These are phyloP conservation scores for Conchocele bisecta DNA, from an alignment of 2,888 invertebrate genomes.

Conservation along the genomic window DNA sequence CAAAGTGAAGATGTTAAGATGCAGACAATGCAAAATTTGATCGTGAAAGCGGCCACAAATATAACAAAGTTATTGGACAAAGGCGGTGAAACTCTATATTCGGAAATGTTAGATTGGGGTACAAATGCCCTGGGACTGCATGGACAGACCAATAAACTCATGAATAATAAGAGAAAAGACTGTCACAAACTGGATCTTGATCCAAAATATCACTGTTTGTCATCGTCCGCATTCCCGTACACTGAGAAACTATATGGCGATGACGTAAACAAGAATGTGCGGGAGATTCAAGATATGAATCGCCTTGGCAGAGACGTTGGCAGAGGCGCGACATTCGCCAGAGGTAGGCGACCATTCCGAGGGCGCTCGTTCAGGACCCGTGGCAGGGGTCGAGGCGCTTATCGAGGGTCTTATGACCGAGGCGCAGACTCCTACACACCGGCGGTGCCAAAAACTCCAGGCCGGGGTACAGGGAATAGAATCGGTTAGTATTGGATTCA, in stretches of 20 bases:
- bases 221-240: conserved; percentile 17
- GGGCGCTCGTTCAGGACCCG: no score
- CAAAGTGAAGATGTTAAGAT: conserved; percentile 6
- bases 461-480: no score
- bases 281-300: conserved; percentile 16
- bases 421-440: no score
- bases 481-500: conserved; percentile 11
- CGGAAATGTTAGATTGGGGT: conserved; percentile 1
- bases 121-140: conserved; percentile 14
- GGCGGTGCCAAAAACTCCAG: no score
- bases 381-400: no score
- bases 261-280: conserved; percentile 8
- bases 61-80: conserved; percentile 14
- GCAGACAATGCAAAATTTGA: conserved; percentile 7
- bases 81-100: neutral
- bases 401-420: no score
- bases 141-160: neutral
- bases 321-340: no score
- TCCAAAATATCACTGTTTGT: conserved; percentile 13
- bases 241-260: conserved; percentile 15
- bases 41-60: conserved; percentile 9
- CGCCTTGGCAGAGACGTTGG: conserved; percentile 7
- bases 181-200: conserved; percentile 3
- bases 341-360: no score
- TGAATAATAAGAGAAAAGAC: neutral